Evolutionary conservation across 2,113 vertebrate species (phyloP), one percentile per base, ranked within the genome.

Genomic region (Nyctibius bracteatus): DNA sequence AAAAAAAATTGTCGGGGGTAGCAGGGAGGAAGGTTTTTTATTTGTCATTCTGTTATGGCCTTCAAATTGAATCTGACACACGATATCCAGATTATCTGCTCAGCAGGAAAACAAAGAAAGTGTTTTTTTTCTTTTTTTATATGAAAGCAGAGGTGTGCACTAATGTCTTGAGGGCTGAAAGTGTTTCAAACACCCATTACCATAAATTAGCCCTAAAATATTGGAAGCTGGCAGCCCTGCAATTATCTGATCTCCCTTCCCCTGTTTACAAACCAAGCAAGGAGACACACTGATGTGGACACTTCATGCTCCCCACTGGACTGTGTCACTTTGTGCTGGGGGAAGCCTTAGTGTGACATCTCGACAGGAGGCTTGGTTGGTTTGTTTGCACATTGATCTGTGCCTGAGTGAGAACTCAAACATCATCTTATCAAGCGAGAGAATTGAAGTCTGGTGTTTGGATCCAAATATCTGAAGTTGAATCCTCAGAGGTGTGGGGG

Each of bases 61-160:
- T 96, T 94, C 73, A 89, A 86, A 79, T 91, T 92, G 83, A 91
- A 95, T 94, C 91, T 96, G 91, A 89, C 84, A 96, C 86, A 83
- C 91, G 92, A 89, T 89, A 96, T 81, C 86, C 86, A 96, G 94
- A 95, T 95, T 94, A 96, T 84, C 92, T 92, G 81, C 95, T 92
- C 94, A 95, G 93, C 81, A 41, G 94, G 96, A 94, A 94, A 96
- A 95, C 91, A 91, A 92, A 92, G 83, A 22, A 73, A 54, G 37
- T n/a, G 30, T 11, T 14, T 39, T 65, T 22, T 31, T 35, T 43
- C 41, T 17, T 0, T n/a, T 83, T 59, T 73, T 72, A 52, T 10
- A 51, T 79, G 77, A 78, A 92, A 84, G 44, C 8, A 0, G 30
- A 95, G 89, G 95, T 94, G 73, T 72, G 68, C 14, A 43, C 43